A percentile compares a stretch with the other conserved stretches of the same genome.
Conservation (phyloP, 1,140 invertebrate species). For the Cardiocondyla obscurior region DNA sequence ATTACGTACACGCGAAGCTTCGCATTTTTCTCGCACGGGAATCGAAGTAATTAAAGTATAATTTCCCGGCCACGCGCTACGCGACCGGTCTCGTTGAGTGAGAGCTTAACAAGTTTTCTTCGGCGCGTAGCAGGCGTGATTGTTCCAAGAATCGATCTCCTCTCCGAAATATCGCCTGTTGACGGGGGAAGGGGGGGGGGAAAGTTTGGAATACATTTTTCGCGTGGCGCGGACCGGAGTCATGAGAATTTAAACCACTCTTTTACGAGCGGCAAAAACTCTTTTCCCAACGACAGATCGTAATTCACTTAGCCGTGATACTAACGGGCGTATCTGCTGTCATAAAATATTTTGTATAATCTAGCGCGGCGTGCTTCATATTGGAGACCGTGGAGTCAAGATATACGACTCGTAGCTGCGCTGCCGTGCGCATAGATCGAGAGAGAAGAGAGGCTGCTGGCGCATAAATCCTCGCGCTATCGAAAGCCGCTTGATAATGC, state of each 20-base stretch:
- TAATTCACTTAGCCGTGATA: conserved; percentile 31
- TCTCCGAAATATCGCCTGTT: conserved; percentile 6
- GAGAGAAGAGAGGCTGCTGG: too few relatives aligned
- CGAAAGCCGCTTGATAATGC: conserved; percentile 59
- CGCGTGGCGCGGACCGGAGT: conserved; percentile 1
- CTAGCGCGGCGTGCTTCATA: conserved; percentile 8
- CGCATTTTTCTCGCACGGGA: conserved; percentile 8
- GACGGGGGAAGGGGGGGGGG: not conserved
- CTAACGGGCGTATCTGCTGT: conserved; percentile 25
- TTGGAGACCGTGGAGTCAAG: not conserved
- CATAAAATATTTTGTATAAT: conserved; percentile 46
- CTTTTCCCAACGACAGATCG: not conserved
- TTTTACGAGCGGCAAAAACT: conserved; percentile 11
- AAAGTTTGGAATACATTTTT: conserved; percentile 37
- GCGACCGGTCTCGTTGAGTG: not conserved
- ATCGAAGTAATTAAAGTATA: conserved; percentile 48
- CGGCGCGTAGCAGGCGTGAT: conserved; percentile 9
- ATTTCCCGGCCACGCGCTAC: conserved; percentile 12
- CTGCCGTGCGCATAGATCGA: not conserved
- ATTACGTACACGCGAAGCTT: conserved; percentile 42
- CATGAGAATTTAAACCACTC: conserved; percentile 31
- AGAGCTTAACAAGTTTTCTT: conserved; percentile 50
- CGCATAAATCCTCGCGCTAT: conserved; percentile 43
- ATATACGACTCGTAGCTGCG: conserved; percentile 27
- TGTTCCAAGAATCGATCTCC: conserved; percentile 10